Percentiles rank a stretch among this genome's conserved stretches.
These are phyloP conservation scores for Nysson spinosus DNA, from an alignment of 2,888 invertebrate genomes.

Conservation along the genomic window DNA sequence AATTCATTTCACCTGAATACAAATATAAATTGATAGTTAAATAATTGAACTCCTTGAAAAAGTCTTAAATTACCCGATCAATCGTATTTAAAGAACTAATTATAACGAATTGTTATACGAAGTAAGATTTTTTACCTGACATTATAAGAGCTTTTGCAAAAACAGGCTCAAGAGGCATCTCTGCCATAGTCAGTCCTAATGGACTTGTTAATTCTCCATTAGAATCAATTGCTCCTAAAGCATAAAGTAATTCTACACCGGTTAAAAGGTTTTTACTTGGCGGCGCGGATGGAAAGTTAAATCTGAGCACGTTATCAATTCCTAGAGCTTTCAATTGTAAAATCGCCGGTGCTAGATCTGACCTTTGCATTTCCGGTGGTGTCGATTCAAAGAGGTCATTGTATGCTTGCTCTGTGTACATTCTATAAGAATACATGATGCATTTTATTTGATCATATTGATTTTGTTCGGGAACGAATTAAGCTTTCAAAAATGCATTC, in stretches of 20 bases:
- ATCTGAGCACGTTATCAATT: constrained; percentile 93
- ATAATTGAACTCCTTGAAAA: no score
- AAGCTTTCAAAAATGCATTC: background rate
- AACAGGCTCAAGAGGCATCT: constrained; percentile 93
- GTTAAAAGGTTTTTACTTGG: constrained; percentile 91
- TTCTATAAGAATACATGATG: constrained; percentile 75
- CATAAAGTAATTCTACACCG: constrained; percentile 92
- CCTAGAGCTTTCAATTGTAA: constrained; percentile 96
- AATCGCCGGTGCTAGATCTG: constrained; percentile 90
- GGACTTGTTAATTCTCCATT: constrained; percentile 87
- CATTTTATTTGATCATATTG: constrained; percentile 2
- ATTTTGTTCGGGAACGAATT: no score
- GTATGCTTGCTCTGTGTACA: constrained; percentile 89
- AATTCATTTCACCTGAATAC: constrained; percentile 87
- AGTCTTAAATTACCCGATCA: no score
- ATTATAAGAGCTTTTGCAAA: constrained; percentile 90
- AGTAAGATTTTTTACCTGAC: constrained; percentile 82
- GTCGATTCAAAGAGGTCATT: constrained; percentile 84
- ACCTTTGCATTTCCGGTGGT: constrained; percentile 95
- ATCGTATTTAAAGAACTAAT: no score
- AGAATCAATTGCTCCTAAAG: constrained; percentile 89
- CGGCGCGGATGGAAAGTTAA: constrained; percentile 95
- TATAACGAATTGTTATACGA: no score
- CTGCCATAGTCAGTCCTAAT: constrained; percentile 91
- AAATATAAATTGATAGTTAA: background rate